A percentile compares a stretch with the other conserved stretches of the same genome.
Conservation (phyloP, 2,888 invertebrate species). For the Antheraea yamamai region DNA sequence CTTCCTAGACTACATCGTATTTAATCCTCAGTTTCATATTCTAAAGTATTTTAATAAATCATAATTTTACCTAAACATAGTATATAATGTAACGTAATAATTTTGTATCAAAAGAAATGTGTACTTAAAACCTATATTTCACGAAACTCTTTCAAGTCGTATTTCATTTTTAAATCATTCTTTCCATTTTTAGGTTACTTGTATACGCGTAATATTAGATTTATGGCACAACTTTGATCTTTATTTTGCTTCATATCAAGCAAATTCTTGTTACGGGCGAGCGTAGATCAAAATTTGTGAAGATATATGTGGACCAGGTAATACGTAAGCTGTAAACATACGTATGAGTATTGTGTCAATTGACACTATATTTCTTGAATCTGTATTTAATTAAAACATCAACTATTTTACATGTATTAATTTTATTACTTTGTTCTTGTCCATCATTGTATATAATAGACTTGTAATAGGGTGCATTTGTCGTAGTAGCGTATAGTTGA, state of each 20-base stretch:
- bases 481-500: no score
- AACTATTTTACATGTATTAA: not conserved
- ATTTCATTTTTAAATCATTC: constrained; percentile 42
- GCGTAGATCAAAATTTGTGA: constrained; percentile 6
- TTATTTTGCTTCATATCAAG: not conserved
- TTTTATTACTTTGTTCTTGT: not conserved
- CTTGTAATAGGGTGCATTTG: no score
- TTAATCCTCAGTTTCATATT: no score
- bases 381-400: not conserved
- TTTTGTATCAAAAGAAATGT: constrained; percentile 13
- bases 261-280: not conserved
- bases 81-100: constrained; percentile 19
- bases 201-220: constrained; percentile 42
- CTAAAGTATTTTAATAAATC: constrained; percentile 29
- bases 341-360: not conserved
- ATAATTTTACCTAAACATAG: constrained; percentile 23
- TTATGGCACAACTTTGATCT: constrained; percentile 48
- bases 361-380: not conserved
- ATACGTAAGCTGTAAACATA: constrained; percentile 8
- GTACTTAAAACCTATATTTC: constrained; percentile 2
- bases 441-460: not conserved
- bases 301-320: not conserved
- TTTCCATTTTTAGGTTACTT: constrained; percentile 39
- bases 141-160: constrained; percentile 30
- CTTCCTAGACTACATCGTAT: no score